Conservation (phyloP, 30 jellyfish, hydroid and myxozoan genomes). For the Mastigias papua region DNA sequence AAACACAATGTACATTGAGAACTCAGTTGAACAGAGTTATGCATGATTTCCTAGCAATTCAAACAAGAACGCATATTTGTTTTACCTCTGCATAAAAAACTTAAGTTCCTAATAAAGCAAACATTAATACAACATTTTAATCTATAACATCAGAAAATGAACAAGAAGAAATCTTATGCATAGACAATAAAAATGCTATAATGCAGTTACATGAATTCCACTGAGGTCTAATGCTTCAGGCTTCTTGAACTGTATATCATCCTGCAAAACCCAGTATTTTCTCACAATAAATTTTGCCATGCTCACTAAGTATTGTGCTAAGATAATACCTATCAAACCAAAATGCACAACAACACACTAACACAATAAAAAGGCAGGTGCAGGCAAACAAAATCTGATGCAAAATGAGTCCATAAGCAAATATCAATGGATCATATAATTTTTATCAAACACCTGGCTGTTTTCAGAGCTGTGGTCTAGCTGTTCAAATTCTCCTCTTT, state of each 20-base stretch:
- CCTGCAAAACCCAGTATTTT: constrained; percentile 9
- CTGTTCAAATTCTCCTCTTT: background rate
- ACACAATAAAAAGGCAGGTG: too few species aligned
- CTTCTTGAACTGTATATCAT: constrained; percentile 6
- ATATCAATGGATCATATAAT: background rate
- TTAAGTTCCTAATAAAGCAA: too few species aligned
- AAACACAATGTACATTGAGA: too few species aligned
- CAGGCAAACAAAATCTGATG: too few species aligned
- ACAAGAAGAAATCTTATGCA: background rate
- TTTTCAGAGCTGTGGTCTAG: background rate
- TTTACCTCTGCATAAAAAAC: too few species aligned
- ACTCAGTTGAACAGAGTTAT: too few species aligned
- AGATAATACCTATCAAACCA: too few species aligned
- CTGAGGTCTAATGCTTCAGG: constrained; percentile 45
- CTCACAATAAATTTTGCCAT: background rate
- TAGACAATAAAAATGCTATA: background rate
- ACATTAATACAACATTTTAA: too few species aligned
- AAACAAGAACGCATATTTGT: too few species aligned
- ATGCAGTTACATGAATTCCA: constrained; percentile 56
- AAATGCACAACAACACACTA: too few species aligned
- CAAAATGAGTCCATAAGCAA: background rate
- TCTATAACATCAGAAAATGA: background rate
- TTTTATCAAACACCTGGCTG: constrained; percentile 1
- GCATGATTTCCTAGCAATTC: too few species aligned
- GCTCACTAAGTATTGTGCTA: background rate